Evolutionary conservation across 2,888 invertebrate genomes (phyloP), one percentile per base, ranked within the genome.

Genomic region (Dione vanillae): DNA sequence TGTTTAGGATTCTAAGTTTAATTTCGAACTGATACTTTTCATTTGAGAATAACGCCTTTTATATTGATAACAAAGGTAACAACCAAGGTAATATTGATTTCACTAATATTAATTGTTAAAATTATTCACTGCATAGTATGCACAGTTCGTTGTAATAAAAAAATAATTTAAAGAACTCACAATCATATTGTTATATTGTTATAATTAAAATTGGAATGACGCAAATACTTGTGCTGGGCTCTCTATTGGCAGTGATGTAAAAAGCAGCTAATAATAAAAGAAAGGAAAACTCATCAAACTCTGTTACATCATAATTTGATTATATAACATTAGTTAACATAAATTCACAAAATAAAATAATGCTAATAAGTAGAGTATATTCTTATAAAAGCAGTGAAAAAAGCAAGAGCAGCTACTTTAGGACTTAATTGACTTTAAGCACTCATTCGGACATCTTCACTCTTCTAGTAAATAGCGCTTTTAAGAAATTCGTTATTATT

Each of bases 41-140:
- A 72, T 75, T 77, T 79, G 81, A 81, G 82, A 82, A 76, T 83
- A 77, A 79, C 83, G 81, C 82, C 89, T 91, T 92, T 90, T 92
- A 92, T 92, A 92, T 87, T 81, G 79, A 81, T 82, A 84, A 81
- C 82, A 86, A 86, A 82, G 75, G 82, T 85, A 78, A 74, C 74
- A 79, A 79, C 83, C 91, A 92, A 91, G 90, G 91, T 86, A 83
- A 91, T 85, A 83, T 83, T 80, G 89, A 87, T 91, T 91, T 90
- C 91, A 83, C 88, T 85, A 84, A 85, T 81, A 81, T 83, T 79
- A 54, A 64, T 71, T 66, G 74, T 76, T 80, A 81, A 85, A 82
- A 83, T 84, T 82, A 83, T 84, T 83, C 77, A 78, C 76, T 76
- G 79, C 79, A 79, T 67, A 61, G 56, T 73, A 59, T 66, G 52